Conservation (phyloP, 2,888 invertebrate genomes). For the Acronicta aceris region DNA sequence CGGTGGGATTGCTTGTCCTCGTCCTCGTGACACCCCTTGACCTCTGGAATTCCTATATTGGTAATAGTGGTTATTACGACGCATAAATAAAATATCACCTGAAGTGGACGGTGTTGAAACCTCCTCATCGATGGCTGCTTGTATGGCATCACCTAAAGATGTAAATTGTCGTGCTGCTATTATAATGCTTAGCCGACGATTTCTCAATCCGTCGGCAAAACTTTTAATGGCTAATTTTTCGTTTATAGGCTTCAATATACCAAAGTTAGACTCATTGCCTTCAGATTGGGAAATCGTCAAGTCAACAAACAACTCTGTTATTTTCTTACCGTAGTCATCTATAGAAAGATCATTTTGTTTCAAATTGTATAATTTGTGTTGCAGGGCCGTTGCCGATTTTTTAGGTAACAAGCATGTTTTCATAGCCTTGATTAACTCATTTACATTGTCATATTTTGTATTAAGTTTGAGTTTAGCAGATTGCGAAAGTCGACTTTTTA, state of each 20-base stretch:
- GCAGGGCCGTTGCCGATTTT: slow-evolving; percentile 5
- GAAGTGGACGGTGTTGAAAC: background rate
- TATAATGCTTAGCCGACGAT: slow-evolving; percentile 11
- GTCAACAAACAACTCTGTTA: slow-evolving; percentile 8
- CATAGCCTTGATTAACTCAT: slow-evolving; percentile 1
- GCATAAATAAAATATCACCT: slow-evolving; percentile 1
- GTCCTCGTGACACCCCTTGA: slow-evolving; percentile 2
- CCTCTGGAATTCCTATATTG: slow-evolving; percentile 1
- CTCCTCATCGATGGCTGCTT: slow-evolving; percentile 11
- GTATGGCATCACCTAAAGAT: slow-evolving; percentile 7
- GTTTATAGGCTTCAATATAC: slow-evolving; percentile 2
- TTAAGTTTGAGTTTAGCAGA: slow-evolving; percentile 4
- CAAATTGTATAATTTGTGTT: background rate
- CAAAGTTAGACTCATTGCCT: background rate
- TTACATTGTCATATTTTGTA: background rate
- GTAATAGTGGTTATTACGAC: background rate
- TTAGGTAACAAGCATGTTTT: slow-evolving; percentile 1
- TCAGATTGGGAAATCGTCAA: slow-evolving; percentile 11
- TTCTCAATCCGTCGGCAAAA: slow-evolving; percentile 12
- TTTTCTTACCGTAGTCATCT: slow-evolving; percentile 4
- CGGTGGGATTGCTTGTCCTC: slow-evolving; percentile 2
- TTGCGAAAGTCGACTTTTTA: slow-evolving; percentile 7
- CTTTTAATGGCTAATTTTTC: slow-evolving; percentile 7
- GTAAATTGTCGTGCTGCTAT: slow-evolving; percentile 9
- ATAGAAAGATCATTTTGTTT: slow-evolving; percentile 5